phyloP scores from a whole-genome alignment of 2,797 vertebrate species.

The Mormyrus proboscirostris region DNA sequence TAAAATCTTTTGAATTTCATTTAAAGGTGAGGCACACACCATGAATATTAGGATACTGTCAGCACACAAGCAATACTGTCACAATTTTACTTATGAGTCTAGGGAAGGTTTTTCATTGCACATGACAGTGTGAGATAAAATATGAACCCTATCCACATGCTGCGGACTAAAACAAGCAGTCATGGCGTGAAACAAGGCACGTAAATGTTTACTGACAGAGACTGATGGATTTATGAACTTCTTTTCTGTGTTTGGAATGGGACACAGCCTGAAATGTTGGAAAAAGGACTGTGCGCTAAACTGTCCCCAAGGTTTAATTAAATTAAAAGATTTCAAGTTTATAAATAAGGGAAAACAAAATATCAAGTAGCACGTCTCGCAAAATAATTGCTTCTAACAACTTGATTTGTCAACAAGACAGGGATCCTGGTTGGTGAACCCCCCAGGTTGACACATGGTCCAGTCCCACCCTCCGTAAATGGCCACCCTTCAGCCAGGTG shows the following conservation, averaged over 20 bases:
- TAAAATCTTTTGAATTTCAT: conserved; percentile 3
- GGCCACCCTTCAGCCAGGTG: no score
- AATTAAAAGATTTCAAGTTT: not conserved
- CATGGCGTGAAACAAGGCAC: not conserved
- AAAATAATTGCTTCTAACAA: not conserved
- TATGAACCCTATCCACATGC: not conserved
- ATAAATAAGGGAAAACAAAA: not conserved
- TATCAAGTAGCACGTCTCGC: not conserved
- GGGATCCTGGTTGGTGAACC: not conserved
- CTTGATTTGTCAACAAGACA: not conserved
- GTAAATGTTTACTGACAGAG: not conserved
- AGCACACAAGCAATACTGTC: not conserved
- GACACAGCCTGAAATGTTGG: not conserved
- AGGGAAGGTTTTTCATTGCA: not conserved
- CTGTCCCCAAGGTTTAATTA: not conserved
- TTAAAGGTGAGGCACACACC: not conserved
- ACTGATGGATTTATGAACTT: not conserved
- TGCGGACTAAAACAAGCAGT: not conserved
- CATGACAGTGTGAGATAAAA: not conserved
- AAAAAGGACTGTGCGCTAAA: not conserved
- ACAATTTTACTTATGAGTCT: not conserved
- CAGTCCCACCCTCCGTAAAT: not conserved
- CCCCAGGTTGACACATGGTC: not conserved
- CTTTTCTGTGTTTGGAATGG: not conserved
- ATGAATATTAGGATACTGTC: not conserved